phyloP scores from a whole-genome alignment of 2,113 vertebrate genomes.

The Picathartes gymnocephalus region DNA sequence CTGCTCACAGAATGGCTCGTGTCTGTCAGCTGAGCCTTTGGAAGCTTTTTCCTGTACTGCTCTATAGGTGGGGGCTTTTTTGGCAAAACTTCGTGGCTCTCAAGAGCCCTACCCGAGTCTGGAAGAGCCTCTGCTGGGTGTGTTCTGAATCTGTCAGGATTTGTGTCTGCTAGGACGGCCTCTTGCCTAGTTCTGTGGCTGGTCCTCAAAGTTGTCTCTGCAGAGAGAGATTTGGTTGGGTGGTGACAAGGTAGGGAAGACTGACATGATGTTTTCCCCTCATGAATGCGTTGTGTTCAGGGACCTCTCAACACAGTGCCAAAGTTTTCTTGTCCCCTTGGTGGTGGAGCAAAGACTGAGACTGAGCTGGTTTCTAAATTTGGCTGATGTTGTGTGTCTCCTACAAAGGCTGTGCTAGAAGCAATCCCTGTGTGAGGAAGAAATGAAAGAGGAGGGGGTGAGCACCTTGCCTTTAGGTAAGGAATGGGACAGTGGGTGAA shows the following conservation, averaged over 20 bases:
- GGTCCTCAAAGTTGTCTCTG: background rate
- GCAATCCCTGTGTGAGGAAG: background rate
- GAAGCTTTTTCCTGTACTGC: background rate
- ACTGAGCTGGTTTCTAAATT: background rate
- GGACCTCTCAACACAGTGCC: background rate
- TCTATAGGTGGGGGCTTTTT: background rate
- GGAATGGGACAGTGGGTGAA: background rate
- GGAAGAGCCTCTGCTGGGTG: background rate
- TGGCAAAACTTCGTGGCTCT: background rate
- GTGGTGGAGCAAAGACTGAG: background rate
- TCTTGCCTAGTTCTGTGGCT: accelerated
- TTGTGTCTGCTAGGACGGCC: background rate
- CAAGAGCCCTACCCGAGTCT: background rate
- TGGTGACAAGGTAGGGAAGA: background rate
- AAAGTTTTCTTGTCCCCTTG: background rate
- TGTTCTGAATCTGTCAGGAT: background rate
- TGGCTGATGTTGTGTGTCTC: background rate
- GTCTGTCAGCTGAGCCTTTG: background rate
- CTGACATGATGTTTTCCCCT: background rate
- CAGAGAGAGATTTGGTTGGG: accelerated
- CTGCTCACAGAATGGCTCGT: background rate
- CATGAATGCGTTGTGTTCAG: background rate
- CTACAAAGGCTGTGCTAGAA: background rate
- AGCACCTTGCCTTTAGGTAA: background rate
- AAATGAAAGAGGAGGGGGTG: background rate